Conservation (phyloP, 2,113 vertebrate species). For the Heterotilapia buettikoferi region DNA sequence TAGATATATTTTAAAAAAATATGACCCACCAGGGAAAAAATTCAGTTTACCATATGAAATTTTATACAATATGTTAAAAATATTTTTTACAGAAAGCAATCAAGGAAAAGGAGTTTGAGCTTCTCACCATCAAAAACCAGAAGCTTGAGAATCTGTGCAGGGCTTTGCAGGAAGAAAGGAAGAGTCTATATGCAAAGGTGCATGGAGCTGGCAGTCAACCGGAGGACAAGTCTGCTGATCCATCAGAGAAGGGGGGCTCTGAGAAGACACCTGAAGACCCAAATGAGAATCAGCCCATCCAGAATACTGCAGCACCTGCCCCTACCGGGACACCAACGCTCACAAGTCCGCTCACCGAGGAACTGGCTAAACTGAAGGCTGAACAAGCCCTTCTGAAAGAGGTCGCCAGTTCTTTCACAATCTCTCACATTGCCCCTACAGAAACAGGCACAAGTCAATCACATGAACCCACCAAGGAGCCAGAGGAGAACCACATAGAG, state of each 20-base stretch:
- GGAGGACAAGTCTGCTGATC: background rate
- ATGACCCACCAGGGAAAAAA: background rate
- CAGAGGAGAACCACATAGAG: constrained; percentile 10
- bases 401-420: constrained; percentile 75
- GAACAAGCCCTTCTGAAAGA: constrained; percentile 73
- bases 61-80: background rate
- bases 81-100: constrained; percentile 58
- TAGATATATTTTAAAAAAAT: background rate
- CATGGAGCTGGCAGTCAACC: constrained; percentile 63
- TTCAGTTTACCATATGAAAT: background rate
- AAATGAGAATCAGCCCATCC: background rate
- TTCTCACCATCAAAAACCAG: constrained; percentile 85
- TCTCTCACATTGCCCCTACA: constrained; percentile 59
- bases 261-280: background rate
- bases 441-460: constrained; percentile 19
- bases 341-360: constrained; percentile 7
- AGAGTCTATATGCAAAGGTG: constrained; percentile 81
- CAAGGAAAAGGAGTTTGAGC: constrained; percentile 89
- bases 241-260: constrained; percentile 3
- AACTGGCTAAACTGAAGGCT: constrained; percentile 46
- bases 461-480: constrained; percentile 26
- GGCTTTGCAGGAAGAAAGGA: constrained; percentile 92
- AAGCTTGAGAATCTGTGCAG: constrained; percentile 93
- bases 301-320: background rate
- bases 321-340: background rate